phyloP scores from a whole-genome alignment of 2,113 vertebrate species.

The Carassius auratus region DNA sequence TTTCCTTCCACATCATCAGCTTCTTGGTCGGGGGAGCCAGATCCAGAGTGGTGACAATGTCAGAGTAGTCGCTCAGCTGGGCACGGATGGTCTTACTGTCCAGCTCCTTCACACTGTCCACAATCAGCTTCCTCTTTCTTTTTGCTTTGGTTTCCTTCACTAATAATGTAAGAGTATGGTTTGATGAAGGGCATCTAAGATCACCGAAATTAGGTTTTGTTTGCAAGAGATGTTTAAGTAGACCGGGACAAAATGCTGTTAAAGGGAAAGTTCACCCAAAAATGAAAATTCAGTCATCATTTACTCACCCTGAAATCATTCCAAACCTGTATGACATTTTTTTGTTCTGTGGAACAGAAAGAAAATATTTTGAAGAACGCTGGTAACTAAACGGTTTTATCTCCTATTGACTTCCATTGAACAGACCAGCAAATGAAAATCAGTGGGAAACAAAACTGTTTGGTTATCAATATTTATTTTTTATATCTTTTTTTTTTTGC shows the following conservation, averaged over 20 bases:
- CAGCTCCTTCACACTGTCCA: constrained; percentile 98
- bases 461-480: no score
- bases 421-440: no score
- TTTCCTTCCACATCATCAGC: constrained; percentile 99
- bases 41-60: constrained; percentile 98
- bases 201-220: background rate
- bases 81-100: constrained; percentile 98
- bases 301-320: no score
- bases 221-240: background rate
- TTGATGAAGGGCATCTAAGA: background rate
- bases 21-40: constrained; percentile 98
- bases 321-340: no score
- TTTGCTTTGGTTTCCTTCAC: constrained; percentile 99
- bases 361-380: no score
- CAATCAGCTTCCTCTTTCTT: constrained; percentile 98
- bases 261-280: background rate
- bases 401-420: no score
- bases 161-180: constrained; percentile 60
- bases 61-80: constrained; percentile 97
- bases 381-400: no score
- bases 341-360: no score
- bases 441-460: no score
- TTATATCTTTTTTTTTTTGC: no score
- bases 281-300: no score
- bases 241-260: background rate